Base-by-base conservation (phyloP, 2,888 invertebrate species). In the Sinodicranocentrus sp. region DNA sequence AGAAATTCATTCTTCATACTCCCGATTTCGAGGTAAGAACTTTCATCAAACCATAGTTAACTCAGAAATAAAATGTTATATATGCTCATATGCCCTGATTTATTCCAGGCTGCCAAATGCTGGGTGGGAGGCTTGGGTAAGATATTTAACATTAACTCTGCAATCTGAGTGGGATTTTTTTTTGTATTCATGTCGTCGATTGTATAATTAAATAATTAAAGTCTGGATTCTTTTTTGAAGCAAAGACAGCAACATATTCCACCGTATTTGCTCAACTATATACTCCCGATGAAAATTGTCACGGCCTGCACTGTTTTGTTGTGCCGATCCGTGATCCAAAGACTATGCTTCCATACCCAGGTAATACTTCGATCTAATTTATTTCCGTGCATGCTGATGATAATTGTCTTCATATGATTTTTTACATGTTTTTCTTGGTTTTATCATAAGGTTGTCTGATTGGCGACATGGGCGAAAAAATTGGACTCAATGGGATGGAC, bases 401-500 rank as follows among this genome's bases (percentile, higher is more conserved):
- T 39, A 39, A 8, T 8, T 39, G 5, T 39, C 39, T 39, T 39
- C 39, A 39, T 13, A 39, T 39, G 39, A 13, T 39, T 39, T n/a
- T n/a, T n/a, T n/a, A n/a, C n/a, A n/a, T n/a, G n/a, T n/a, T n/a
- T n/a, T n/a, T n/a, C n/a, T n/a, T n/a, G n/a, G n/a, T n/a, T n/a
- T n/a, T n/a, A 23, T 70, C 13, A 33, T 10, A 33, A 10, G 33
- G 33, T n/a, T 78, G 78, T 25, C 93, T 94, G 15, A 94, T 98
- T 0, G 97, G 97, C 0, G 98, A 98, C 89, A 95, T 98, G 93
- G 98, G 98, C 0, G 96, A 96, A 90, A 98, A 98, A 92, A 93
- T 95, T 65, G 98, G 97, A 8, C 93, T 97, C 68, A 95, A 97
- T 90, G 97, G 97, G 2, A 94, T 97, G 83, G 98, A 98, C 90